Evolutionary conservation across 2,797 vertebrate species (phyloP).

Genomic region (Esox lucius): DNA sequence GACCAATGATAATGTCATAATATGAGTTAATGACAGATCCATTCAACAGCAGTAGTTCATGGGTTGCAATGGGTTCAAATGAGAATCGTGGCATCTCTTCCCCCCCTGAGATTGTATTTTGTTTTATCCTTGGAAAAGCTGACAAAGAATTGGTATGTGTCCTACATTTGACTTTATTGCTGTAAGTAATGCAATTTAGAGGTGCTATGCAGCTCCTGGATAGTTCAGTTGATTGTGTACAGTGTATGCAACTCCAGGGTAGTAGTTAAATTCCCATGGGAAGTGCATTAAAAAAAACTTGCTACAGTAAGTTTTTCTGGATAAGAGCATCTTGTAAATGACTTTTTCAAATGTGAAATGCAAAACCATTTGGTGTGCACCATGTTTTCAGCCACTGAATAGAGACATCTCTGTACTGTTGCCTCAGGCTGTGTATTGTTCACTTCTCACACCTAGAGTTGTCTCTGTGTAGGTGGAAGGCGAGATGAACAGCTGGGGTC

Average conservation of each 20-base stretch:
- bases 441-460: conserved; percentile 10
- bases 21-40: too few species aligned
- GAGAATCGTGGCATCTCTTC: not conserved
- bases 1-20: not conserved
- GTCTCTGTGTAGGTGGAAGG: conserved; percentile 34
- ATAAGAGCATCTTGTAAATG: too few species aligned
- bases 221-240: too few species aligned
- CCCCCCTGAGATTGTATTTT: not conserved
- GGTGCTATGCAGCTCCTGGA: not conserved
- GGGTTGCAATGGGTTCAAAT: not conserved
- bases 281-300: too few species aligned
- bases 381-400: conserved; percentile 14
- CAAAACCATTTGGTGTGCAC: not conserved
- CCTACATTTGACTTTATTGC: too few species aligned
- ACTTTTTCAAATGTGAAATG: too few species aligned
- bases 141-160: not conserved
- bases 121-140: not conserved
- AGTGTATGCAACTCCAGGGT: too few species aligned
- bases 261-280: too few species aligned
- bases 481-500: conserved; percentile 49
- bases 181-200: not conserved
- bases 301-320: too few species aligned
- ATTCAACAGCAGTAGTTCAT: not conserved
- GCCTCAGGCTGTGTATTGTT: conserved; percentile 29
- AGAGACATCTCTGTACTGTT: not conserved